Evolutionary conservation across 2,797 vertebrate species (phyloP).

Genomic region (Xyrichtys novacula): DNA sequence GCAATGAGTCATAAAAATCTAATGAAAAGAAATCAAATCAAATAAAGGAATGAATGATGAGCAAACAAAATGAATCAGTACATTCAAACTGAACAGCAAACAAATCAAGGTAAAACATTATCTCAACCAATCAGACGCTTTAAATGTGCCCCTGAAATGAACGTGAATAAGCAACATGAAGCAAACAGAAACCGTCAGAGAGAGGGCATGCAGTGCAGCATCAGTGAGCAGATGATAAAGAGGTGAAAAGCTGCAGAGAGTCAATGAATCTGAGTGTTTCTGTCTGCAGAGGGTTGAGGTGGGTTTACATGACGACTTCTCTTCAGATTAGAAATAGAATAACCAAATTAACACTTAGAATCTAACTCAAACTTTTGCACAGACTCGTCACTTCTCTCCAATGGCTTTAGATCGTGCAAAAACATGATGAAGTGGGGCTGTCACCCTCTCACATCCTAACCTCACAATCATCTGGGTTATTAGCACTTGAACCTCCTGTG

Average conservation of each 20-base stretch:
- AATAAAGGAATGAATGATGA: slow-evolving; percentile 79
- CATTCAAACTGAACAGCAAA: slow-evolving; percentile 74
- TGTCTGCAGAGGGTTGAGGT: slow-evolving; percentile 19
- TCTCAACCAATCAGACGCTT: slow-evolving; percentile 42
- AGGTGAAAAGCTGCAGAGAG: slow-evolving; percentile 40
- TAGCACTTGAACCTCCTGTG: too few relatives aligned
- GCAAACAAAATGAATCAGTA: slow-evolving; percentile 77
- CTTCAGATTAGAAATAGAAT: too few relatives aligned
- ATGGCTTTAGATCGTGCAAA: too few relatives aligned
- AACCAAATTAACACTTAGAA: too few relatives aligned
- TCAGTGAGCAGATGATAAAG: slow-evolving; percentile 56
- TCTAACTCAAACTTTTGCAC: too few relatives aligned
- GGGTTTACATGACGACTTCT: too few relatives aligned
- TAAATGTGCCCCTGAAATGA: slow-evolving; percentile 52
- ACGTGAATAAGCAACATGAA: slow-evolving; percentile 60
- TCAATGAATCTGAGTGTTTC: slow-evolving; percentile 18
- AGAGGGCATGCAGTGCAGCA: slow-evolving; percentile 49
- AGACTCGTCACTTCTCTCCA: too few relatives aligned
- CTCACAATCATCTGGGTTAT: too few relatives aligned
- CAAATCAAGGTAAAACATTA: slow-evolving; percentile 61
- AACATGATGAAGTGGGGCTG: too few relatives aligned
- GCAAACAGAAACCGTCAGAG: slow-evolving; percentile 60
- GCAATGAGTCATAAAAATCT: slow-evolving; percentile 85
- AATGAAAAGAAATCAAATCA: slow-evolving; percentile 86
- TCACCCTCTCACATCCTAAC: too few relatives aligned